Evolutionary conservation across 2,797 vertebrate species (phyloP).

Genomic region (Lutjanus argentimaculatus): DNA sequence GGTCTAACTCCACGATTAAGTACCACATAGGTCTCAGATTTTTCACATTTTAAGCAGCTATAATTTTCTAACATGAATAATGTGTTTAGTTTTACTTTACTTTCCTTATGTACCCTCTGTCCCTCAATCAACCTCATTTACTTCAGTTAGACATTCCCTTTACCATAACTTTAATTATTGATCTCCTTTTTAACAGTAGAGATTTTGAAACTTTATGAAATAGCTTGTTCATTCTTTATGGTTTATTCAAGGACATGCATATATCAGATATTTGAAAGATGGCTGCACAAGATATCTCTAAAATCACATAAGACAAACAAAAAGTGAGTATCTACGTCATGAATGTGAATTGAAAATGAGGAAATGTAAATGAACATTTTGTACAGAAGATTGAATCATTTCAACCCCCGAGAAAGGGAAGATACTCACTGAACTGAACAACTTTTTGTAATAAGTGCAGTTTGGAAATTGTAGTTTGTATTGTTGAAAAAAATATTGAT

Average conservation of each 20-base stretch:
- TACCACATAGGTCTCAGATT: no score
- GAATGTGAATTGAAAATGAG: neutral
- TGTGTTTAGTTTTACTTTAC: neutral
- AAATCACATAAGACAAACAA: neutral
- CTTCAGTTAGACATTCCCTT: neutral
- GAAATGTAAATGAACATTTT: no score
- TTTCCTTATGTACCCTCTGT: neutral
- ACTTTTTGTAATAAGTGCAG: neutral
- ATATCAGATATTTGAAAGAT: neutral
- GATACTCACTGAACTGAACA: neutral
- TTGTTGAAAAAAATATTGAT: neutral
- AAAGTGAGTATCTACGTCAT: neutral
- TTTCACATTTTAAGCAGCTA: no score
- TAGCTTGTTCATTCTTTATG: neutral
- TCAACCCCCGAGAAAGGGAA: neutral
- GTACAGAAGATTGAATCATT: no score
- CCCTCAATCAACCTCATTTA: neutral
- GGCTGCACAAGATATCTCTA: neutral
- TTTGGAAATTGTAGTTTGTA: neutral
- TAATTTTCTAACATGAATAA: no score
- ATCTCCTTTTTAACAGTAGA: neutral
- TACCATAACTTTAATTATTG: neutral
- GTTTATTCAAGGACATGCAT: constrained; percentile 8
- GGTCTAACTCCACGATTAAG: no score
- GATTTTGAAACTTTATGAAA: neutral